Percentiles rank a stretch among this genome's conserved stretches.
phyloP scores from a whole-genome alignment of 2,888 invertebrate genomes.

The Apamea monoglypha region DNA sequence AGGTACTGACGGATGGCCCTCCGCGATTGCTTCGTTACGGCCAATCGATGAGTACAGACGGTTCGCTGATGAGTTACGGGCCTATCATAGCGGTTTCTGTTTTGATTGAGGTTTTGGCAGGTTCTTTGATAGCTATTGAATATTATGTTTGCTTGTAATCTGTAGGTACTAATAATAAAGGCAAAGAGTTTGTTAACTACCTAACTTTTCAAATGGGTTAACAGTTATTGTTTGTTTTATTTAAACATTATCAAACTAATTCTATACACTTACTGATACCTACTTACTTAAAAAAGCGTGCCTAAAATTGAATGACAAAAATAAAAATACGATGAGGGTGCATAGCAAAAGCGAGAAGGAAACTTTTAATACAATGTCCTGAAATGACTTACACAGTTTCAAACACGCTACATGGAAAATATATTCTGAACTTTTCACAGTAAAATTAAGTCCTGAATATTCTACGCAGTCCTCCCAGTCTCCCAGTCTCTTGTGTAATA shows the following conservation, averaged over 20 bases:
- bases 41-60: constrained; percentile 52
- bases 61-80: constrained; percentile 55
- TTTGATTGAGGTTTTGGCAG: constrained; percentile 5
- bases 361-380: neutral
- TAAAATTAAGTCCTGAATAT: constrained; percentile 15
- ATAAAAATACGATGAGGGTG: neutral
- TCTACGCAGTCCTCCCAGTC: neutral
- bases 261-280: no score
- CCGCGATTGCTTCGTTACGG: constrained; percentile 58
- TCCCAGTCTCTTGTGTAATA: constrained; percentile 14
- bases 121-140: neutral
- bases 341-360: neutral
- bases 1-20: constrained; percentile 65
- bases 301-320: neutral
- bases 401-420: constrained; percentile 1
- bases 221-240: neutral
- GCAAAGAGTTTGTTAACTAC: neutral
- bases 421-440: constrained; percentile 18
- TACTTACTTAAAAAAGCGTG: no score
- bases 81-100: constrained; percentile 30
- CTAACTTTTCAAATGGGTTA: neutral
- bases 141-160: neutral
- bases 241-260: no score
- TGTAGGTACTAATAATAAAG: neutral
- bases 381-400: constrained; percentile 4